These are phyloP conservation scores for Aphidius ervi DNA, from an alignment of 1,140 invertebrate genomes.

Conservation along the genomic window DNA sequence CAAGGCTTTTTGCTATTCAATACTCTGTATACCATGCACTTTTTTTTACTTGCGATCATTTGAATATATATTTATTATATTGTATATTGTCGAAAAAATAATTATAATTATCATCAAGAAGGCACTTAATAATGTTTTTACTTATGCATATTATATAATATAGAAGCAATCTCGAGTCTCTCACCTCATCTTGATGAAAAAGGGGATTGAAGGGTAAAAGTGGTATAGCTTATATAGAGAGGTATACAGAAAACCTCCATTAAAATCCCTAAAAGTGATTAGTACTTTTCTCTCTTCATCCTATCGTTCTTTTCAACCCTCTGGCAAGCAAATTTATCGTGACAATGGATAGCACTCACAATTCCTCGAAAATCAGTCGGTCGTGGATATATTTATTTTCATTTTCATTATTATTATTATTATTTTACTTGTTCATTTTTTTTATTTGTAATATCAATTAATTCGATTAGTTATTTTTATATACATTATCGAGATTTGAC, in stretches of 20 bases:
- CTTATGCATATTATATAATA: too few relatives aligned
- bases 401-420: background rate
- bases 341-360: constrained; percentile 15
- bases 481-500: constrained; percentile 22
- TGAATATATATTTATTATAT: too few relatives aligned
- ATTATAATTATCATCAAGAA: too few relatives aligned
- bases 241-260: constrained; percentile 55
- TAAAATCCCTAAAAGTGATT: constrained; percentile 55
- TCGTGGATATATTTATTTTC: background rate
- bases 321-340: constrained; percentile 17
- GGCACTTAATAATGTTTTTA: too few relatives aligned
- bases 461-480: constrained; percentile 12
- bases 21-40: background rate
- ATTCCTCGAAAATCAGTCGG: background rate
- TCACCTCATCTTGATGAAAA: background rate
- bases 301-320: constrained; percentile 11
- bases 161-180: background rate
- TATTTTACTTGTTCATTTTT: constrained; percentile 1
- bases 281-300: constrained; percentile 37
- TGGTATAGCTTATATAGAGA: constrained; percentile 28
- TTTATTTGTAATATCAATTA: constrained; percentile 24
- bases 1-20: background rate
- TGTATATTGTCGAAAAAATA: too few relatives aligned
- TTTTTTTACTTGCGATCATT: constrained; percentile 7
- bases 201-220: background rate